phyloP scores from a whole-genome alignment of 2,888 invertebrate genomes.

The Oscheius myriophilus region DNA sequence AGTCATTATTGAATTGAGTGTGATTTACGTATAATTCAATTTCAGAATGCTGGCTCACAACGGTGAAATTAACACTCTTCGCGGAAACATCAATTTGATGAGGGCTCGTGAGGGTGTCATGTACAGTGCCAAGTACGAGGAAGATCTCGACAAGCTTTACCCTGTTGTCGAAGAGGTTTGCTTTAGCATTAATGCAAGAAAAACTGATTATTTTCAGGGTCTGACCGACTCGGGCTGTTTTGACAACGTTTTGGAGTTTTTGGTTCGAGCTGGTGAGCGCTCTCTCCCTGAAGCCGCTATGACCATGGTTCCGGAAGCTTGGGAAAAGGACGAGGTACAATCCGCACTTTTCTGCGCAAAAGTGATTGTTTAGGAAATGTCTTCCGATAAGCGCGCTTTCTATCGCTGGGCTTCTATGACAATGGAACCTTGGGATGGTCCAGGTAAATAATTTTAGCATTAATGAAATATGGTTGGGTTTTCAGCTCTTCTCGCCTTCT shows the following conservation, averaged over 20 bases:
- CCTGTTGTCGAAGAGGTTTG: slow-evolving; percentile 85
- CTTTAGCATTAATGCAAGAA: neutral
- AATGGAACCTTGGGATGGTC: slow-evolving; percentile 99
- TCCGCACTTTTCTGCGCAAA: neutral
- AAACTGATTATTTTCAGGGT: slow-evolving; percentile 73
- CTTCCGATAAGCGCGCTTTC: slow-evolving; percentile 89
- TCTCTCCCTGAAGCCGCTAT: slow-evolving; percentile 94
- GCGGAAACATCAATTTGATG: slow-evolving; percentile 98
- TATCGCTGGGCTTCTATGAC: slow-evolving; percentile 95
- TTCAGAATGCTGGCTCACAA: slow-evolving; percentile 91
- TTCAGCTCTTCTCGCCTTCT: slow-evolving; percentile 93
- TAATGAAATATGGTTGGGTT: slow-evolving; percentile 15
- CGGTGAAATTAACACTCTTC: slow-evolving; percentile 97
- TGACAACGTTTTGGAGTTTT: slow-evolving; percentile 96
- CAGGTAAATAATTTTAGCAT: slow-evolving; percentile 63
- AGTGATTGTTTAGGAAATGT: slow-evolving; percentile 77
- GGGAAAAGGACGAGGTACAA: slow-evolving; percentile 70
- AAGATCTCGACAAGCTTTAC: slow-evolving; percentile 83
- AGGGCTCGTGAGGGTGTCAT: slow-evolving; percentile 82
- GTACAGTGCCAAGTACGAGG: slow-evolving; percentile 78
- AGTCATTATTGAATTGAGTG: neutral
- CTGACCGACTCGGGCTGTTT: slow-evolving; percentile 96
- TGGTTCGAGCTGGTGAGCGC: slow-evolving; percentile 90
- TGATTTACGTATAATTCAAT: slow-evolving; percentile 49
- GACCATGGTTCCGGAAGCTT: slow-evolving; percentile 84